These are phyloP conservation scores for Melitaea cinxia DNA, from an alignment of 1,140 invertebrate species.

Conservation along the genomic window DNA sequence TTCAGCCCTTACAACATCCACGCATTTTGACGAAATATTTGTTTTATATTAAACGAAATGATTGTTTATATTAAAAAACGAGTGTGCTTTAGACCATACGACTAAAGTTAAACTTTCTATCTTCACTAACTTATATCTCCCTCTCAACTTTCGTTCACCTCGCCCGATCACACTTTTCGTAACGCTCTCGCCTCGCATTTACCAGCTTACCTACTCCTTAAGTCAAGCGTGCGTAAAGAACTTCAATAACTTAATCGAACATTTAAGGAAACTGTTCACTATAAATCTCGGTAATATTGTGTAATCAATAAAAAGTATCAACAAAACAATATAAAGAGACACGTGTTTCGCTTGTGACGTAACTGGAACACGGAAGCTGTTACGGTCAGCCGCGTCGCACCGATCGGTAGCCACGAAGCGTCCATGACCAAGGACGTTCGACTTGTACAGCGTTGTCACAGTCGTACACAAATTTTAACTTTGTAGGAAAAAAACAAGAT, in stretches of 20 bases:
- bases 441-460: constrained; percentile 19
- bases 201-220: no score
- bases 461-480: not conserved
- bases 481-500: no score
- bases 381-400: constrained; percentile 47
- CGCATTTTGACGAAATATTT: no score
- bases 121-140: no score
- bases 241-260: not conserved
- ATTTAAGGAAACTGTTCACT: not conserved
- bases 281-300: not conserved
- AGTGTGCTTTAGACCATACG: no score
- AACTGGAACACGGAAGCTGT: constrained; percentile 58
- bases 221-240: not conserved
- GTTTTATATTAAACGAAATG: no score
- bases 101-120: no score
- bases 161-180: no score
- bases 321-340: constrained; percentile 16
- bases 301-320: not conserved
- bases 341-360: constrained; percentile 39
- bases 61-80: no score
- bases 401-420: constrained; percentile 40
- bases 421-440: constrained; percentile 60
- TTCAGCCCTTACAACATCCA: constrained; percentile 7
- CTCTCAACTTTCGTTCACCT: no score
- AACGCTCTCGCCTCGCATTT: no score